Conservation (phyloP, 2,888 invertebrate species). For the Helleia helle region DNA sequence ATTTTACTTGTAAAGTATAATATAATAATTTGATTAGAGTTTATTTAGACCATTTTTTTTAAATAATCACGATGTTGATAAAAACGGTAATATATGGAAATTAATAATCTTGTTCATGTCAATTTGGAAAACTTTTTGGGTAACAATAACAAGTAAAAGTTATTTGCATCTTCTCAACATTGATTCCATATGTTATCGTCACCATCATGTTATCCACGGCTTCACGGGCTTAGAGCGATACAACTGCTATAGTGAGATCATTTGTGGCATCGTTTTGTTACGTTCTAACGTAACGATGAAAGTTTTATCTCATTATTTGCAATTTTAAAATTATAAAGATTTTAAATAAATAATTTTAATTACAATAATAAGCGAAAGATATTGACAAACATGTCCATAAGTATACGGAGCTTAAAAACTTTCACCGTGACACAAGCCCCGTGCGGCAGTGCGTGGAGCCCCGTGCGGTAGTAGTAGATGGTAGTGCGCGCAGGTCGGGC, state of each 20-base stretch:
- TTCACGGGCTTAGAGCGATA: not conserved
- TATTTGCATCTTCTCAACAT: too few relatives aligned
- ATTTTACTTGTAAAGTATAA: too few relatives aligned
- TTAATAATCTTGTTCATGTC: too few relatives aligned
- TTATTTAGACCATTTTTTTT: not conserved
- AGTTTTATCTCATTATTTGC: not conserved
- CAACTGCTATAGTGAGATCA: not conserved
- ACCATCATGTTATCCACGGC: not conserved
- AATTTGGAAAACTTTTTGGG: too few relatives aligned
- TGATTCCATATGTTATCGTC: too few relatives aligned
- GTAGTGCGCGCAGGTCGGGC: constrained; percentile 79
- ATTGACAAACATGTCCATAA: not conserved
- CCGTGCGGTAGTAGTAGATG: constrained; percentile 15
- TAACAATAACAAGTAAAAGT: too few relatives aligned
- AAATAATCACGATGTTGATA: not conserved
- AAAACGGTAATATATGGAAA: not conserved
- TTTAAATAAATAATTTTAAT: not conserved
- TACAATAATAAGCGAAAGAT: not conserved
- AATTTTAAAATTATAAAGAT: not conserved
- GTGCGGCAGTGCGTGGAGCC: not conserved
- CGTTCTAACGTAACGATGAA: not conserved
- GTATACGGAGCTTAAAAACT: not conserved
- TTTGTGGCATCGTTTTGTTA: not conserved
- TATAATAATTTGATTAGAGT: too few relatives aligned
- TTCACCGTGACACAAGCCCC: not conserved